Conservation (phyloP, 2,888 invertebrate genomes). For the Cosmopolites sordidus region DNA sequence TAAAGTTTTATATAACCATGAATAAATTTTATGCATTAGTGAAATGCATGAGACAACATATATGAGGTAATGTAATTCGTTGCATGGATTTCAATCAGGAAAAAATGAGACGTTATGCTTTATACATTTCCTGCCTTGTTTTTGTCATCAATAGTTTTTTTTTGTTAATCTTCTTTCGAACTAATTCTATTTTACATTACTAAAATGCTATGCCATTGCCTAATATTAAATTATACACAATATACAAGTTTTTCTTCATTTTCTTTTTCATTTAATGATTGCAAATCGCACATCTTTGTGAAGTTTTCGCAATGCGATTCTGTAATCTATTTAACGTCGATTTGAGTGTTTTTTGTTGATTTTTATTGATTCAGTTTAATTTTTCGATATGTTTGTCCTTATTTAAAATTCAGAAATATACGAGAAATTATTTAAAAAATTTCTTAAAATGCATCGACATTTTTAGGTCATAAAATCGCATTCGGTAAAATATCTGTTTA, state of each 20-base stretch:
- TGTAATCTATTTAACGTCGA: background rate
- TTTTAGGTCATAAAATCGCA: background rate
- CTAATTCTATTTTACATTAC: background rate
- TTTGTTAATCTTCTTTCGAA: background rate
- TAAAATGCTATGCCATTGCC: conserved; percentile 5
- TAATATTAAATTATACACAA: conserved; percentile 44
- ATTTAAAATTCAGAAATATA: no score
- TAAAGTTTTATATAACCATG: no score
- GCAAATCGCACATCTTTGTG: conserved; percentile 47
- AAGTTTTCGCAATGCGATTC: background rate
- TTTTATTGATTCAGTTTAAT: background rate
- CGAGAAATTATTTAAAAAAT: background rate
- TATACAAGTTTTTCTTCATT: conserved; percentile 37
- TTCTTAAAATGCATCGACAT: background rate
- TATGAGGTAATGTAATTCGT: conserved; percentile 22
- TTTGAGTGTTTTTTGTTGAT: no score
- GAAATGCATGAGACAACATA: no score
- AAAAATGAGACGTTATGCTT: conserved; percentile 19
- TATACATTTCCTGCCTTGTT: conserved; percentile 19
- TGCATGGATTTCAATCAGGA: conserved; percentile 7
- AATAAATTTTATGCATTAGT: no score
- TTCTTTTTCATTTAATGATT: conserved; percentile 42
- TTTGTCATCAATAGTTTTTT: background rate
- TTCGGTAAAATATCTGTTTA: background rate
- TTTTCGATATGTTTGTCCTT: background rate